Percentiles rank a stretch among this genome's conserved stretches.
These are phyloP conservation scores for Lagodon rhomboides DNA, from an alignment of 2,797 vertebrate species.

Conservation along the genomic window DNA sequence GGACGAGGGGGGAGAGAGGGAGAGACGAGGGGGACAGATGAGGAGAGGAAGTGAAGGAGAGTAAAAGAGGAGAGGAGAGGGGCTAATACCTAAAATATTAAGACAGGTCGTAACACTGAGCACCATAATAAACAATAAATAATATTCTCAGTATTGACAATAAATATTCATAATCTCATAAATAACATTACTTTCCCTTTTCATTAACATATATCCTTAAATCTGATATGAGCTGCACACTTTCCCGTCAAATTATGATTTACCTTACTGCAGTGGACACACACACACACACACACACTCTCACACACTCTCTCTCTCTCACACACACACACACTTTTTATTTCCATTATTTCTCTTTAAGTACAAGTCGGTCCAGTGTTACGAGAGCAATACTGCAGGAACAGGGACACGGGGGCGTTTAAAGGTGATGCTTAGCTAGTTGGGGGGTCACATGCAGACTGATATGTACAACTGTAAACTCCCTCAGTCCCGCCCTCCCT, in stretches of 20 bases:
- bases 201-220: constrained; percentile 53
- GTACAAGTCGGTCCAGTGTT: constrained; percentile 60
- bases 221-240: constrained; percentile 57
- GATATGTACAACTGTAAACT: constrained; percentile 80
- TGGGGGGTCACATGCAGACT: constrained; percentile 79
- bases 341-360: constrained; percentile 32
- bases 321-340: constrained; percentile 11
- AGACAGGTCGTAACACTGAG: constrained; percentile 75
- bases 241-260: constrained; percentile 49
- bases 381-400: constrained; percentile 68
- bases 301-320: constrained; percentile 12
- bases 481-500: constrained; percentile 35
- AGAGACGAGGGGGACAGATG: constrained; percentile 1
- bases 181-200: constrained; percentile 62
- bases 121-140: constrained; percentile 75
- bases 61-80: constrained; percentile 32
- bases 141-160: constrained; percentile 69
- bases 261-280: constrained; percentile 41
- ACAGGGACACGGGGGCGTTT: constrained; percentile 47
- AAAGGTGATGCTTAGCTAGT: constrained; percentile 62
- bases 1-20: not conserved
- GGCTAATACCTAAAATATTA: constrained; percentile 73
- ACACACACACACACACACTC: constrained; percentile 47
- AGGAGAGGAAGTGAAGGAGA: constrained; percentile 15
- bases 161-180: constrained; percentile 72